Base-by-base conservation (phyloP, 2,113 vertebrate genomes). In the Aldabrachelys gigantea region DNA sequence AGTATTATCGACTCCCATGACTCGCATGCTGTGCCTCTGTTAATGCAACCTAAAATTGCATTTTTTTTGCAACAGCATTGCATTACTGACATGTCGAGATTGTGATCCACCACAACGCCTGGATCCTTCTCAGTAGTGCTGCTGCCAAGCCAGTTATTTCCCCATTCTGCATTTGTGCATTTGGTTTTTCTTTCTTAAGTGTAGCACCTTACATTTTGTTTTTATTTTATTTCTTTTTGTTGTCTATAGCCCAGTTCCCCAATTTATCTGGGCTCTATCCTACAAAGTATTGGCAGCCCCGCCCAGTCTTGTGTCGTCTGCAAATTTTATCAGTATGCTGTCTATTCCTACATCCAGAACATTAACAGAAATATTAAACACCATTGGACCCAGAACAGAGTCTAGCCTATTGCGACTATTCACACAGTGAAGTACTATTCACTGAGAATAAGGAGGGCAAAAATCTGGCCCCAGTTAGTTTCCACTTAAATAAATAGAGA, bases 401-500 rank as follows among this genome's bases (percentile, higher is more conserved):
- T 62, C 9, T 19, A 90, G 81, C 44, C 89, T 95, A 69, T 82
- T 0, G 0, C 91, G 92, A 89, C 57, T 92, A 10, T 92, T 85
- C 1, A 3, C 89, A 49, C 82, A 79, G 83, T 65, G 75, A 95
- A 93, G 91, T 84, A n/a, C 56, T 72, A 52, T 92, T 95, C 57
- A 78, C n/a, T 89, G 41, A 89, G 93, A 97, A 75, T 52, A 87
- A 17, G 22, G 96, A 29, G 92, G 96, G 97, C 97, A 96, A 95
- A 38, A 96, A 90, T 94, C 57, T 97, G 93, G 57, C 96, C 94
- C 75, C 85, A n/a, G 92, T 88, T 93, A 93, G 13, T 92, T 96
- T 78, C 27, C 16, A 78, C 49, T 7, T 82, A 93, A 92, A 90
- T 81, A 95, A 93, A 95, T 94, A 92, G 89, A 95, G 96, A 92